Conservation (phyloP, 2,113 vertebrate genomes). For the Mormyrus lacerda region DNA sequence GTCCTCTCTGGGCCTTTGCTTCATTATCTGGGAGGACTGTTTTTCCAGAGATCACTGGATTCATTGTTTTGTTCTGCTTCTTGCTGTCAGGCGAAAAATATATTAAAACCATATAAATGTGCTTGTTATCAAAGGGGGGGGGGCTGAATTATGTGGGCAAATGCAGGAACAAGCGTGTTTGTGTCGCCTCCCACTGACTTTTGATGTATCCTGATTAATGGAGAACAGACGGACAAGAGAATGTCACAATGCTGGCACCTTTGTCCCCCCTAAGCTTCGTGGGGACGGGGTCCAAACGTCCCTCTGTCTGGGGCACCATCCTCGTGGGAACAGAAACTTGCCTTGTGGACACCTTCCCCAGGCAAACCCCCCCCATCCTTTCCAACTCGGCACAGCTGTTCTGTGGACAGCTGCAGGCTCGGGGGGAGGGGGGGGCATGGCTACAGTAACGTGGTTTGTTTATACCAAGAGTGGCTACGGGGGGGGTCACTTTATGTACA, state of each 20-base stretch:
- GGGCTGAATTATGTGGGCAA: neutral
- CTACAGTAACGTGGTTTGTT: neutral
- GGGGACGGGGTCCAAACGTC: neutral
- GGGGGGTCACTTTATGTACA: neutral
- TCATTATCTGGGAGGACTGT: neutral
- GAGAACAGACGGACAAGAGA: neutral
- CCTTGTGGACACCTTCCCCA: neutral
- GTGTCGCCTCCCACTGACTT: neutral
- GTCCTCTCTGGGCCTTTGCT: neutral
- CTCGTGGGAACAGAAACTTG: neutral
- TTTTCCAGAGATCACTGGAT: neutral
- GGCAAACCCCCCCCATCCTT: neutral
- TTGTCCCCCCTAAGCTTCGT: neutral
- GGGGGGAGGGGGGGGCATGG: neutral
- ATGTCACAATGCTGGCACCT: neutral
- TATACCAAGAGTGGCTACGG: neutral
- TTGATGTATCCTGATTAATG: neutral
- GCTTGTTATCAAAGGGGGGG: neutral
- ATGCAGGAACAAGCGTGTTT: neutral
- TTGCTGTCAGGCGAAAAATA: neutral
- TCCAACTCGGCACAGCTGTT: neutral
- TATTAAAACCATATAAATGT: slow-evolving; percentile 3
- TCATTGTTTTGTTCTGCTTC: neutral
- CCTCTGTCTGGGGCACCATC: neutral
- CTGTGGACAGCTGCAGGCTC: neutral